Evolutionary conservation across 2,888 invertebrate genomes (phyloP).

Genomic region (Trichopria drosophilae): DNA sequence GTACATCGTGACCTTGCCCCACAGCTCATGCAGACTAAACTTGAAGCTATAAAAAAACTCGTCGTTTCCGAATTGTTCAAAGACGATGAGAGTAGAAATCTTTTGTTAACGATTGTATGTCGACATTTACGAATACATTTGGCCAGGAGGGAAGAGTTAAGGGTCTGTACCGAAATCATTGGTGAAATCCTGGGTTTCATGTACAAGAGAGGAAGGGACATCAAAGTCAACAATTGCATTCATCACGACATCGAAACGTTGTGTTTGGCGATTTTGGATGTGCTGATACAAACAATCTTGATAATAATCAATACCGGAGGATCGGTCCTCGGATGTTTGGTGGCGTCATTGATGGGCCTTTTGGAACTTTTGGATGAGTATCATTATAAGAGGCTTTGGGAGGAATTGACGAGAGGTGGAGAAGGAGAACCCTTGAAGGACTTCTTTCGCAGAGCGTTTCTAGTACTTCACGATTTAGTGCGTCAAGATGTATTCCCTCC

Average conservation of each 20-base stretch:
- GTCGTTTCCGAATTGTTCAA: conserved; percentile 74
- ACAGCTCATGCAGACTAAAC: conserved; percentile 76
- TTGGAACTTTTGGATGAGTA: conserved; percentile 84
- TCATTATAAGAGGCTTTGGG: conserved; percentile 86
- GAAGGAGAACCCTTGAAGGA: conserved; percentile 83
- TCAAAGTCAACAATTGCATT: conserved; percentile 66
- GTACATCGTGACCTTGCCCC: conserved; percentile 71
- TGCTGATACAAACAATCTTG: conserved; percentile 82
- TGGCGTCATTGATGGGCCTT: conserved; percentile 82
- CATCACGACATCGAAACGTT: conserved; percentile 83
- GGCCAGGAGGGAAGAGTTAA: conserved; percentile 77
- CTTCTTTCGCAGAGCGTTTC: conserved; percentile 79
- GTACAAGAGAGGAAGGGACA: conserved; percentile 62
- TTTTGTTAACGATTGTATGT: conserved; percentile 81
- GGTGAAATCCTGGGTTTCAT: conserved; percentile 78
- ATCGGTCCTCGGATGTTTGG: conserved; percentile 76
- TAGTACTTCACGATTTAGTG: conserved; percentile 79
- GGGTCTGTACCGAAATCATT: conserved; percentile 83
- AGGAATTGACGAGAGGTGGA: conserved; percentile 68
- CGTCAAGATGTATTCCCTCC: conserved; percentile 78
- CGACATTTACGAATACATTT: conserved; percentile 83
- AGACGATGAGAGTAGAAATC: conserved; percentile 80
- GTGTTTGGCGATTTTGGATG: conserved; percentile 78
- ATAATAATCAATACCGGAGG: conserved; percentile 79
- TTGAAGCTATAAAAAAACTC: conserved; percentile 80